These are phyloP conservation scores for Aporophyla lueneburgensis DNA, from an alignment of 2,888 invertebrate species.

Conservation along the genomic window DNA sequence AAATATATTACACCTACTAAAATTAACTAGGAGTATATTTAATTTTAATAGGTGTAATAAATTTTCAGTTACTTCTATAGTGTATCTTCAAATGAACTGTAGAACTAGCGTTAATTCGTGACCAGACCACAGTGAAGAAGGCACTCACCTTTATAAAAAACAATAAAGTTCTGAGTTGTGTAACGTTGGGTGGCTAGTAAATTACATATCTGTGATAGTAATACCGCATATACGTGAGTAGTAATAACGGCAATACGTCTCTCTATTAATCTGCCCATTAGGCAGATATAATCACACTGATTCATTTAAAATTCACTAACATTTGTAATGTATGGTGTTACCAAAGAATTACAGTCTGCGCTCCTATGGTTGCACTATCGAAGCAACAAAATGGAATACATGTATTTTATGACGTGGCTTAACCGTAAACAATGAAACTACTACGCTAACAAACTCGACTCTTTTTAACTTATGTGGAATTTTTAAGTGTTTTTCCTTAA, in stretches of 20 bases:
- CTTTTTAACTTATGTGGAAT: too few species aligned
- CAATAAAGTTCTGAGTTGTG: background rate
- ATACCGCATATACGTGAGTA: background rate
- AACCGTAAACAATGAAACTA: too few species aligned
- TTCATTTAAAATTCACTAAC: background rate
- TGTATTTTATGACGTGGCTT: background rate
- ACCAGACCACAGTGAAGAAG: background rate
- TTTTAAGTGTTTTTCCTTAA: too few species aligned
- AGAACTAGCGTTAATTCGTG: background rate
- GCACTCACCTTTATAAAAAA: background rate
- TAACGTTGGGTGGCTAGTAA: background rate
- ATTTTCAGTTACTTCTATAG: too few species aligned
- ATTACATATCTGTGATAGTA: background rate
- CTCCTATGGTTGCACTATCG: background rate
- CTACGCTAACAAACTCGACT: background rate
- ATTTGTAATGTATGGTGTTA: background rate
- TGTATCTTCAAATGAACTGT: background rate
- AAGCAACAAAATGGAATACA: background rate
- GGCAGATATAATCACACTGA: background rate
- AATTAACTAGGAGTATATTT: too few species aligned
- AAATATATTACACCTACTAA: too few species aligned
- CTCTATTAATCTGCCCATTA: background rate
- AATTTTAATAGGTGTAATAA: too few species aligned
- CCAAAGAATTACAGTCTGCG: background rate
- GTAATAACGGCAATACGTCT: background rate